Evolutionary conservation across 1,140 invertebrate genomes (phyloP).

Genomic region (Atta cephalotes): DNA sequence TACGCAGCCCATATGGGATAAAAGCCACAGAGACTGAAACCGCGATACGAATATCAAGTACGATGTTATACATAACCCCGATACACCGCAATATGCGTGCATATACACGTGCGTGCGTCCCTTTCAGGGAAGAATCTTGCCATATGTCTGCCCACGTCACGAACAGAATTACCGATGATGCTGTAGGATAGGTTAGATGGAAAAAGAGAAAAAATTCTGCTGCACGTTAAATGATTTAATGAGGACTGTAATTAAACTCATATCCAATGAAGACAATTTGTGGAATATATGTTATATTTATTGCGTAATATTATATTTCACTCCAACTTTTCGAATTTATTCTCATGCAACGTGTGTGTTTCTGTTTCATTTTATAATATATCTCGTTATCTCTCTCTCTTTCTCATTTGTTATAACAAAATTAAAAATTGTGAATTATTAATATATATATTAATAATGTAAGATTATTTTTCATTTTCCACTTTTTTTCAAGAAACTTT

Average conservation of each 20-base stretch:
- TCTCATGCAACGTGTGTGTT: background rate
- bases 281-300: background rate
- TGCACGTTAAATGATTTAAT: background rate
- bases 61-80: conserved; percentile 24
- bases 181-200: background rate
- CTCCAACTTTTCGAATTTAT: background rate
- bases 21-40: conserved; percentile 45
- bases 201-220: background rate
- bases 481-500: background rate
- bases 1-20: conserved; percentile 49
- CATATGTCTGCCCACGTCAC: background rate
- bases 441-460: background rate
- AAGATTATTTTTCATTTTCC: background rate
- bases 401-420: background rate
- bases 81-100: conserved; percentile 17
- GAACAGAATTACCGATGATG: conserved; percentile 37
- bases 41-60: conserved; percentile 56
- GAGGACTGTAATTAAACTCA: background rate
- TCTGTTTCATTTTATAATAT: background rate
- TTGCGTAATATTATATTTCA: background rate
- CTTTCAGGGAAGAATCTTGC: conserved; percentile 19
- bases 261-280: background rate
- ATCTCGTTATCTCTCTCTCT: background rate
- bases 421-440: background rate
- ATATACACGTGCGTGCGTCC: background rate